Evolutionary conservation across 2,113 vertebrate species (phyloP).

Genomic region (Upupa epops): DNA sequence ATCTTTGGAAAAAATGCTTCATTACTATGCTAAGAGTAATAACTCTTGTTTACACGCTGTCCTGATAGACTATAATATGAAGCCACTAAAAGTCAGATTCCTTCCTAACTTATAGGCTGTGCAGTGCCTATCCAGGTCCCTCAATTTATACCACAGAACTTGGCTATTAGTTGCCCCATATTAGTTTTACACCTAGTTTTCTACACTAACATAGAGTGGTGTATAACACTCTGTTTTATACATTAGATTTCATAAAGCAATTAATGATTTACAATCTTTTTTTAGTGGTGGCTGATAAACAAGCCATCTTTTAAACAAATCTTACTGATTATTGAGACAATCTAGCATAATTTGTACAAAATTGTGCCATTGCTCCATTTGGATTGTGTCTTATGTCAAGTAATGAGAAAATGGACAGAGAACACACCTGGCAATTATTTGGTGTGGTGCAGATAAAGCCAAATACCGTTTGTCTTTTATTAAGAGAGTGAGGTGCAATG

Average conservation of each 20-base stretch:
- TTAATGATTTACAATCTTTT: not conserved
- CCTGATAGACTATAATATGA: not conserved
- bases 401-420: not conserved
- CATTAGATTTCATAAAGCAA: not conserved
- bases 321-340: not conserved
- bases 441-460: not conserved
- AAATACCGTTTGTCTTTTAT: not conserved
- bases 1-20: conserved; percentile 25
- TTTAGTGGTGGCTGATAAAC: not conserved
- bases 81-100: not conserved
- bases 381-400: not conserved
- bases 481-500: not conserved
- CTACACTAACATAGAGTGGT: not conserved
- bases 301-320: not conserved
- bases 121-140: not conserved
- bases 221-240: not conserved
- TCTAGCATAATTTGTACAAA: not conserved
- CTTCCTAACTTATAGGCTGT: not conserved
- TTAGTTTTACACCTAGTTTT: not conserved
- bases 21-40: conserved; percentile 54
- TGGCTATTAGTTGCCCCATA: not conserved
- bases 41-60: not conserved
- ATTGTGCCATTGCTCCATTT: not conserved
- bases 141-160: not conserved
- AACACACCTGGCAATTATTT: not conserved